A percentile compares a stretch with the other conserved stretches of the same genome.
Conservation (phyloP, 2,888 invertebrate genomes). For the Stenichneumon culpator region DNA sequence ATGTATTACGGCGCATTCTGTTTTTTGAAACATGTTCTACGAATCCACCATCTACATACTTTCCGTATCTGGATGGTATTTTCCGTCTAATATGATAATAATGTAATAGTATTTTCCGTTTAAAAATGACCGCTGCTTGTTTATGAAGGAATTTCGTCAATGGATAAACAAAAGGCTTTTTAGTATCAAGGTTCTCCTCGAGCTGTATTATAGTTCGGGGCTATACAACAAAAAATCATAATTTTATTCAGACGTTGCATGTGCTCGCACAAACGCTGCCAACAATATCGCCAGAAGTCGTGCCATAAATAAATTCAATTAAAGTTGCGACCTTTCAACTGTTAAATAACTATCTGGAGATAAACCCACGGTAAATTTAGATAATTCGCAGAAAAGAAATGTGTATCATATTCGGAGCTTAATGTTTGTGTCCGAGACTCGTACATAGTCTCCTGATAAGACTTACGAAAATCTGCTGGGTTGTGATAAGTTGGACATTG, state of each 20-base stretch:
- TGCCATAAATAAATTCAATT: background rate
- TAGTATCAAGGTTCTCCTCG: background rate
- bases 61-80: too few species aligned
- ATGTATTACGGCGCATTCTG: too few species aligned
- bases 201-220: background rate
- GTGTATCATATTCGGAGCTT: background rate
- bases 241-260: slow-evolving; percentile 23
- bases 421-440: slow-evolving; percentile 75
- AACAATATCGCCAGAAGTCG: background rate
- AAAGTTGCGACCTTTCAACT: slow-evolving; percentile 10
- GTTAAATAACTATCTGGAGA: background rate
- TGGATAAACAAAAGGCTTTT: background rate
- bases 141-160: too few species aligned
- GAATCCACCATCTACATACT: too few species aligned
- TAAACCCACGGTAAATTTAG: slow-evolving; percentile 49
- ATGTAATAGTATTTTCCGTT: too few species aligned
- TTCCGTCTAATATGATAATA: too few species aligned
- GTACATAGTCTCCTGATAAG: slow-evolving; percentile 23
- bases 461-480: slow-evolving; percentile 95
- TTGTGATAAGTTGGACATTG: slow-evolving; percentile 96
- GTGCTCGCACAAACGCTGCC: background rate
- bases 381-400: background rate
- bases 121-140: too few species aligned
- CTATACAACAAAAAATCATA: background rate
- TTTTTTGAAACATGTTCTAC: too few species aligned